phyloP scores from a whole-genome alignment of 2,797 vertebrate genomes.

The Hippopotamyrus pictus region DNA sequence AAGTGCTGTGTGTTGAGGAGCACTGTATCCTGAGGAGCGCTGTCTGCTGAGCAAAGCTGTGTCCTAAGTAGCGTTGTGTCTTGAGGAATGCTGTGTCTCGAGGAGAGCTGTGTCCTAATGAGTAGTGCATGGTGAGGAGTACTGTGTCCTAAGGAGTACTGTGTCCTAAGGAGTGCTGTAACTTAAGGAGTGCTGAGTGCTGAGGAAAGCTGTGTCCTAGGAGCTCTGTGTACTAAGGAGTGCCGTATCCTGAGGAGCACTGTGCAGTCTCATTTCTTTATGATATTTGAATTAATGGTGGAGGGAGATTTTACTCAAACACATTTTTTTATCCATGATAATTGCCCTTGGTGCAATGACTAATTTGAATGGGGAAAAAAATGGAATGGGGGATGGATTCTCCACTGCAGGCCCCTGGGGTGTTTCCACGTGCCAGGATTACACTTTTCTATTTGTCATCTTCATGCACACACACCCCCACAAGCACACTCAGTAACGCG shows the following conservation, averaged over 20 bases:
- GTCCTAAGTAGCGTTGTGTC: not conserved
- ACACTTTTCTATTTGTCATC: slow-evolving; percentile 65
- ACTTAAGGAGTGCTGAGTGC: not conserved
- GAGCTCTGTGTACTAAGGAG: not conserved
- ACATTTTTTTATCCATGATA: slow-evolving; percentile 35
- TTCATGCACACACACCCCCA: slow-evolving; percentile 38
- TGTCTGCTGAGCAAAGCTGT: not conserved
- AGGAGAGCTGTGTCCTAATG: not conserved
- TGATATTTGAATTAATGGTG: not conserved
- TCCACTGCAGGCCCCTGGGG: slow-evolving; percentile 59
- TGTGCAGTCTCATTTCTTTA: not conserved
- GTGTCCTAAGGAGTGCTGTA: not conserved
- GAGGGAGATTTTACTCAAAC: not conserved
- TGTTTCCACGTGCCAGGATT: slow-evolving; percentile 59
- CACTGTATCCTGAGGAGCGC: not conserved
- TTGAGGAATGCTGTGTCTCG: not conserved
- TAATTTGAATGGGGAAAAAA: slow-evolving; percentile 56
- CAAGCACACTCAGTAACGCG: not conserved
- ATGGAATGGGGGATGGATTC: slow-evolving; percentile 57
- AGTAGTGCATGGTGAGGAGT: not conserved
- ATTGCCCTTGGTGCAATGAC: slow-evolving; percentile 64
- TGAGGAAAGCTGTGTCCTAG: not conserved
- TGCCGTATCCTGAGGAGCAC: not conserved
- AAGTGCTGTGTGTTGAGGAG: not conserved
- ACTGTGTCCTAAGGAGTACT: not conserved